These are phyloP conservation scores for Drosophila kepulauana DNA, from an alignment of 1,140 invertebrate species.

Conservation along the genomic window DNA sequence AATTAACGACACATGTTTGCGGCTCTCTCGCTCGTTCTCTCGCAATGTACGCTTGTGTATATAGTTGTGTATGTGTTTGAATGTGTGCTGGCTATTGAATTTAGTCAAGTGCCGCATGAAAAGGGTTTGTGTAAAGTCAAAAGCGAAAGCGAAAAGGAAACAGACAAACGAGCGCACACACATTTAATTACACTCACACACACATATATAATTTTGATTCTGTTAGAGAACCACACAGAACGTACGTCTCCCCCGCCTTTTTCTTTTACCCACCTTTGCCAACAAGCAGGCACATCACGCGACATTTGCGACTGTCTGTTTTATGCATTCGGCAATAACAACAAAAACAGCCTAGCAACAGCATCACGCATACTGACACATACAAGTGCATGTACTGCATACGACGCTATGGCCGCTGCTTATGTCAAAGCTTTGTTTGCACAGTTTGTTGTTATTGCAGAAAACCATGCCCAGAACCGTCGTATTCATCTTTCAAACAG, in stretches of 20 bases:
- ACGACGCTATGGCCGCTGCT: slow-evolving; percentile 20
- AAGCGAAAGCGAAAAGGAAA: slow-evolving; percentile 77
- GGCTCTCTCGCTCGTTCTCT: slow-evolving; percentile 43
- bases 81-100: slow-evolving; percentile 57
- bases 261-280: neutral
- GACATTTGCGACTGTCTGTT: slow-evolving; percentile 65
- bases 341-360: slow-evolving; percentile 64
- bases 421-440: slow-evolving; percentile 33
- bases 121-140: slow-evolving; percentile 79
- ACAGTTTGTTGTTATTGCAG: slow-evolving; percentile 19
- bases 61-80: slow-evolving; percentile 21
- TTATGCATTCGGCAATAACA: slow-evolving; percentile 56
- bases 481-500: slow-evolving; percentile 12
- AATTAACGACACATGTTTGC: slow-evolving; percentile 81
- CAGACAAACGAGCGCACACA: slow-evolving; percentile 59
- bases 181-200: slow-evolving; percentile 67
- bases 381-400: slow-evolving; percentile 1
- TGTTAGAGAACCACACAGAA: slow-evolving; percentile 26
- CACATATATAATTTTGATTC: slow-evolving; percentile 38
- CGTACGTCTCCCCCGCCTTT: slow-evolving; percentile 1
- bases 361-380: slow-evolving; percentile 50
- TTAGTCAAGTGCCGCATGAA: slow-evolving; percentile 70
- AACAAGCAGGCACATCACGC: slow-evolving; percentile 42
- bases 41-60: slow-evolving; percentile 6
- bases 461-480: neutral